A percentile compares a stretch with the other conserved stretches of the same genome.
These are phyloP conservation scores for Lipotes vexillifer DNA, from an alignment of 2,113 vertebrate species.

Conservation along the genomic window DNA sequence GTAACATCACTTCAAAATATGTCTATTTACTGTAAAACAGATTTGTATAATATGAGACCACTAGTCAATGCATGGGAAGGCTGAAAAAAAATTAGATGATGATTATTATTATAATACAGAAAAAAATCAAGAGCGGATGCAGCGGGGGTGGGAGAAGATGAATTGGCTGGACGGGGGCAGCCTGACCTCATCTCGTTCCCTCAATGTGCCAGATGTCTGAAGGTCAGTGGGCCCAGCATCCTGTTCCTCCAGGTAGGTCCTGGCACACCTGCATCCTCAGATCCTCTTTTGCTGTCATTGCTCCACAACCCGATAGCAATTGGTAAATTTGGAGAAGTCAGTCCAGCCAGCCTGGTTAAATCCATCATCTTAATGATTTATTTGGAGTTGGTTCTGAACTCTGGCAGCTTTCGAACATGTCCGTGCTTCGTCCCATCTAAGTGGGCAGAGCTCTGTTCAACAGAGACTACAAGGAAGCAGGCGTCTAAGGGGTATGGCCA, in stretches of 20 bases:
- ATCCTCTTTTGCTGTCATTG: too few relatives aligned
- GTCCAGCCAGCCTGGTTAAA: neutral
- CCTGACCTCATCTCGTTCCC: neutral
- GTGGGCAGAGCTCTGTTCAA: too few relatives aligned
- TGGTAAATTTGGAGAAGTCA: neutral
- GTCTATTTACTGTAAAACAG: neutral
- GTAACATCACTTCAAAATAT: neutral
- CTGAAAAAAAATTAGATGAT: neutral
- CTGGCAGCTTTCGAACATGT: neutral
- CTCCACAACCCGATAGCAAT: neutral
- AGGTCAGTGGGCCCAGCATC: fast-evolving
- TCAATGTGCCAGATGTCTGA: neutral
- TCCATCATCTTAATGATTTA: neutral
- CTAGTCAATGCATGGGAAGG: neutral
- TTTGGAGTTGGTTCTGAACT: neutral
- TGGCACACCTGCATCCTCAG: neutral
- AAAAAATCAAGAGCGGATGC: neutral
- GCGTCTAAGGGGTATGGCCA: neutral
- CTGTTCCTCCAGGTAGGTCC: neutral
- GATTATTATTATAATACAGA: neutral
- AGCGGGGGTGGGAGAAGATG: neutral
- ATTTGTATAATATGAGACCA: neutral
- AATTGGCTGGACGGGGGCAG: fast-evolving
- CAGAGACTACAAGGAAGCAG: neutral
- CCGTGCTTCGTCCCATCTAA: neutral